A percentile compares a stretch with the other conserved stretches of the same genome.
Evolutionary conservation across 1,140 invertebrate genomes (phyloP).

Genomic region (Apis laboriosa): DNA sequence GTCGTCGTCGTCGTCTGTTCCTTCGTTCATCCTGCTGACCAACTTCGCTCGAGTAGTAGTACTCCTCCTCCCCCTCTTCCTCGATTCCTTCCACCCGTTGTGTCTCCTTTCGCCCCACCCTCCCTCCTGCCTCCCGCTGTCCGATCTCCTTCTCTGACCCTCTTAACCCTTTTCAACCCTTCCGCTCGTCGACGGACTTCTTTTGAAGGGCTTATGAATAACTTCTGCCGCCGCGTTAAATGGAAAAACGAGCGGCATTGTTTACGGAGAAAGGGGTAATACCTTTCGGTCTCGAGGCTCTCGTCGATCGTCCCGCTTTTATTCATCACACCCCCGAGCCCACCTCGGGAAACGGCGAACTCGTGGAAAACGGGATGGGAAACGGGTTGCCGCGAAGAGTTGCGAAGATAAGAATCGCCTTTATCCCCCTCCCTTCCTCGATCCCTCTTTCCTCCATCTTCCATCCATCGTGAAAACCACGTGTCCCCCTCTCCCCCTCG

Average conservation of each 20-base stretch:
- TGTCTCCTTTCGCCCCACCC: neutral
- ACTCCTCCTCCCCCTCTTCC: constrained; percentile 15
- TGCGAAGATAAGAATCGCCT: constrained; percentile 25
- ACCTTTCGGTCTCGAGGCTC: constrained; percentile 34
- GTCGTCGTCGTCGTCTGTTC: constrained; percentile 45
- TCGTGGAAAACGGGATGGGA: constrained; percentile 17
- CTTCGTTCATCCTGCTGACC: constrained; percentile 68
- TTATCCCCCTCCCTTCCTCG: neutral
- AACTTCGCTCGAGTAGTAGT: constrained; percentile 58
- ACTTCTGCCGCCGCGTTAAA: constrained; percentile 45
- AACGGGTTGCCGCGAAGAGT: constrained; percentile 14
- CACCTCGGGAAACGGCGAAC: neutral
- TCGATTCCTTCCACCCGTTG: constrained; percentile 1
- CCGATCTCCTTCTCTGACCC: constrained; percentile 57
- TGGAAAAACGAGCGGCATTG: constrained; percentile 50
- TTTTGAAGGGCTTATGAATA: constrained; percentile 57
- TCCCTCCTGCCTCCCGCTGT: constrained; percentile 22
- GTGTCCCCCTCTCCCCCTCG: too few relatives aligned
- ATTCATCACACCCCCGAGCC: constrained; percentile 39
- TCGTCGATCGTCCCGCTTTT: constrained; percentile 46
- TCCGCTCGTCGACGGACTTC: constrained; percentile 53
- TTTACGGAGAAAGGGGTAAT: constrained; percentile 48
- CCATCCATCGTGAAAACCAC: neutral
- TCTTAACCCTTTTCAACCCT: constrained; percentile 57
- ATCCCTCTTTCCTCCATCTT: too few relatives aligned